Evolutionary conservation across 2,797 vertebrate species (phyloP), one percentile per base, ranked within the genome.

Genomic region (Paramormyrops hopkinsi): DNA sequence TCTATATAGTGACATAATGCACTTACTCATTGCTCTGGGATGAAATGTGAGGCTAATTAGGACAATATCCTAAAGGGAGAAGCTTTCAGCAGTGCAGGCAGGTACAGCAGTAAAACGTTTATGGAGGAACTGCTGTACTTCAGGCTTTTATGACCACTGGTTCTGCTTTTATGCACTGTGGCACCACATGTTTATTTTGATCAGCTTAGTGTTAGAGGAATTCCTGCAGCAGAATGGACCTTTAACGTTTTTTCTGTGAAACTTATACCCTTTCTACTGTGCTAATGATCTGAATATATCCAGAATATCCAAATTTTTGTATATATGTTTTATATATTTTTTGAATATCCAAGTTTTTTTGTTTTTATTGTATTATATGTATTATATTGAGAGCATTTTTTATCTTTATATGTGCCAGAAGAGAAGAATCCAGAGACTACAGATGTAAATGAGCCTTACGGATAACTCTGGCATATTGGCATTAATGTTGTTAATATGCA

Each of bases 21-120:
- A 46, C 17, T 82, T 46, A 19, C 76, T 41, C 76, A 46, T 82
- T 82, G 37, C 76, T 82, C 76, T 82, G 76, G 76, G 76, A 82
- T 82, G 76, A 82, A 82, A 82, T 44, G 76, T n/a, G 41, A 82
- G 37, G 76, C 76, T 82, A 82, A 82, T 82, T 82, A 82, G 76
- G 17, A n/a, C 14, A 8, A 82, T n/a, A n/a, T 82, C 76, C 76
- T 82, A n/a, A 82, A n/a, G 37, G 37, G 76, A 41, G 41, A 9
- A 79, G 29, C 65, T 33, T 73, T 37, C 69, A 41, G 76, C 76
- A 44, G 33, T 14, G 2, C 17, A 19, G 41, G 76, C 76, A 82
- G 41, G 76, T 82, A 82, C 14, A n/a, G 17, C 76, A 37, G 76
- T 82, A 41, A 46, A 46, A 46, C 7, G 5, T 46, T 82, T 73